Evolutionary conservation across 2,797 vertebrate genomes (phyloP).

Genomic region (Potorous gilbertii): DNA sequence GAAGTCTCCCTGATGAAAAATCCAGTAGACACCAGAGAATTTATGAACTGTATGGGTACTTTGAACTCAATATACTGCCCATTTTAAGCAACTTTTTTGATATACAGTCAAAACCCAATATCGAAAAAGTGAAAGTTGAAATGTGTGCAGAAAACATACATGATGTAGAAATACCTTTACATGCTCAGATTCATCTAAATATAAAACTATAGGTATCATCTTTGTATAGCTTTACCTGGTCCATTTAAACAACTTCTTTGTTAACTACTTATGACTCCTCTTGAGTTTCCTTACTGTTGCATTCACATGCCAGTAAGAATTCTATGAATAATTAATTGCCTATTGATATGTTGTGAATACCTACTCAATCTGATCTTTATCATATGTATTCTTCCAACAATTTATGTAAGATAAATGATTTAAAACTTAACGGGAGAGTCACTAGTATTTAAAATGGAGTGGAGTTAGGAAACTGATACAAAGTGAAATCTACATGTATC

Average conservation of each 20-base stretch:
- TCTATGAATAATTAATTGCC: constrained; percentile 66
- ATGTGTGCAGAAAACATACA: background rate
- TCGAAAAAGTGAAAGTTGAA: constrained; percentile 76
- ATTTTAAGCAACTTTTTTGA: constrained; percentile 87
- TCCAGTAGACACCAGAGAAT: constrained; percentile 89
- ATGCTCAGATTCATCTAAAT: background rate
- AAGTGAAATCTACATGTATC: constrained; percentile 42
- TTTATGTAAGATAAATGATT: constrained; percentile 54
- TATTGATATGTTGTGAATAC: constrained; percentile 61
- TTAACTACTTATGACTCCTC: constrained; percentile 40
- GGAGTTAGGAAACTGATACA: constrained; percentile 58
- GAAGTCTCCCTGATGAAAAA: constrained; percentile 91
- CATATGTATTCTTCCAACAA: constrained; percentile 40
- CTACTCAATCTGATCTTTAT: constrained; percentile 59
- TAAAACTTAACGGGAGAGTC: constrained; percentile 9
- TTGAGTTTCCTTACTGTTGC: constrained; percentile 27
- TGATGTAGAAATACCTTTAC: background rate
- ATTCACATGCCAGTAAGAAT: constrained; percentile 61
- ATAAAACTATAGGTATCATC: background rate
- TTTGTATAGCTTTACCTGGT: constrained; percentile 52
- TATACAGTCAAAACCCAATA: constrained; percentile 79
- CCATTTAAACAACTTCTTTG: constrained; percentile 49
- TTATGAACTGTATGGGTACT: constrained; percentile 89
- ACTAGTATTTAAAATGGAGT: background rate
- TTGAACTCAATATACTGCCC: constrained; percentile 87